phyloP scores from a whole-genome alignment of 2,797 vertebrate genomes.

The Neomorphus geoffroyi region DNA sequence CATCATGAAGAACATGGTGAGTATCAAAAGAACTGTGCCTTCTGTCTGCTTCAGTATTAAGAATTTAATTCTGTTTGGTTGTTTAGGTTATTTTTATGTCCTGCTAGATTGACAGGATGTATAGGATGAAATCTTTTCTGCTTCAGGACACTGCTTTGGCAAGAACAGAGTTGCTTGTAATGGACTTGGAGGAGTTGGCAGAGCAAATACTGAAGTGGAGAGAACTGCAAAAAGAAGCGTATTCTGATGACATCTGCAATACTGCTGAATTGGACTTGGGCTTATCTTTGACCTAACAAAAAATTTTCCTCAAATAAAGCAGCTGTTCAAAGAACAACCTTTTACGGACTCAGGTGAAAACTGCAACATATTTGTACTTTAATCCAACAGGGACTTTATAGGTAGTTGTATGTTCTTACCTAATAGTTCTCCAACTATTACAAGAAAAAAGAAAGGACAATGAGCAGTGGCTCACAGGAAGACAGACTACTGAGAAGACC shows the following conservation, averaged over 20 bases:
- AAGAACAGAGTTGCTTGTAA: constrained; percentile 66
- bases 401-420: not conserved
- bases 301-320: not conserved
- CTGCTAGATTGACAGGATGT: not conserved
- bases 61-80: not conserved
- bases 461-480: not conserved
- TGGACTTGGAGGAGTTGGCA: constrained; percentile 72
- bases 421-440: not conserved
- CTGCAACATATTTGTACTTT: not conserved
- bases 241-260: constrained; percentile 23
- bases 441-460: not conserved
- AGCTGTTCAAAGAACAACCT: not conserved
- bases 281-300: constrained; percentile 37
- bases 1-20: constrained; percentile 72
- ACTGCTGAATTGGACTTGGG: constrained; percentile 43
- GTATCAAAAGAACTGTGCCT: constrained; percentile 27
- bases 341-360: not conserved
- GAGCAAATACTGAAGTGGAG: constrained; percentile 77
- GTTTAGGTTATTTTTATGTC: not conserved
- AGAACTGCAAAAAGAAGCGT: constrained; percentile 66
- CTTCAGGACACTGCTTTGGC: constrained; percentile 73
- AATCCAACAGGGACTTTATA: not conserved
- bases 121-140: not conserved
- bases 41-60: not conserved
- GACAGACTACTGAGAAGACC: not conserved